These are phyloP conservation scores for Drosophila leontia DNA, from an alignment of 1,140 invertebrate species.

Conservation along the genomic window DNA sequence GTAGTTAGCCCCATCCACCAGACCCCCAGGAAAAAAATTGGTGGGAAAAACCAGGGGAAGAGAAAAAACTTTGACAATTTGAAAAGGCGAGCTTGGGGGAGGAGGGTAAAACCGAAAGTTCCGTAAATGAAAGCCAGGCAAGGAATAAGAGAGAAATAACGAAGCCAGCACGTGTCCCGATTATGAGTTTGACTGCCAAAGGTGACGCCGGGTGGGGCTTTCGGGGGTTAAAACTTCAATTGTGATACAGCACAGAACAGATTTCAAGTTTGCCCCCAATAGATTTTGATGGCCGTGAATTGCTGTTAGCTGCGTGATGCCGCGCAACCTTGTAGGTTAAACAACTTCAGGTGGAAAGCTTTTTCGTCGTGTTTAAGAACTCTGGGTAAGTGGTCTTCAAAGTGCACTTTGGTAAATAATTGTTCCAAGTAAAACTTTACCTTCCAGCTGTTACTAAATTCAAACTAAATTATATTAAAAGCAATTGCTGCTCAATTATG, in stretches of 20 bases:
- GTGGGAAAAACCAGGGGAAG: background rate
- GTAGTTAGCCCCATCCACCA: slow-evolving; percentile 53
- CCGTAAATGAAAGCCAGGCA: slow-evolving; percentile 48
- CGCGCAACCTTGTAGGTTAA: slow-evolving; percentile 15
- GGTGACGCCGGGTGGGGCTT: slow-evolving; percentile 30
- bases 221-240: slow-evolving; percentile 34
- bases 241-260: slow-evolving; percentile 28
- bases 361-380: background rate
- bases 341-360: slow-evolving; percentile 2
- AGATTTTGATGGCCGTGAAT: slow-evolving; percentile 47
- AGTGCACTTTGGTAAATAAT: slow-evolving; percentile 4
- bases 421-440: background rate
- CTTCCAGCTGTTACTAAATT: no score
- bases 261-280: slow-evolving; percentile 49
- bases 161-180: slow-evolving; percentile 78
- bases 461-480: no score
- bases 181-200: slow-evolving; percentile 60
- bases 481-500: no score
- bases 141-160: slow-evolving; percentile 64
- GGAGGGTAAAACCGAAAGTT: slow-evolving; percentile 19
- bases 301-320: slow-evolving; percentile 27
- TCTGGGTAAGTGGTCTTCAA: background rate
- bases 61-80: slow-evolving; percentile 80
- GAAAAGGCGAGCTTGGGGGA: slow-evolving; percentile 8
- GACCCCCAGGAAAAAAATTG: background rate